Percentiles rank a stretch among this genome's conserved stretches.
Evolutionary conservation across 2,888 invertebrate species (phyloP).

Genomic region (Eurytoma adleriae): DNA sequence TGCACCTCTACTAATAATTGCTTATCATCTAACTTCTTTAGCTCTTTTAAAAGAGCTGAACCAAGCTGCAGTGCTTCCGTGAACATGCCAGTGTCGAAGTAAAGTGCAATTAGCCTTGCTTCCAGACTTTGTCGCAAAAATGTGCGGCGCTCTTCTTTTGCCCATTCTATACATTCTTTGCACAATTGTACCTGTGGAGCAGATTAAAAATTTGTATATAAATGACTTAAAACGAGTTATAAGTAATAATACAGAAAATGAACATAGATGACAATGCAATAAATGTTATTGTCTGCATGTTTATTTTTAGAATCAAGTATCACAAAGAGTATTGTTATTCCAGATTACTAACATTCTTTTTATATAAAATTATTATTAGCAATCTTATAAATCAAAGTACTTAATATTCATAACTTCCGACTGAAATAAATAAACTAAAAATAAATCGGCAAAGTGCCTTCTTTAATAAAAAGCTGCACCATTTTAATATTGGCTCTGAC

Average conservation of each 20-base stretch:
- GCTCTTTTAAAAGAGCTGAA: conserved; percentile 92
- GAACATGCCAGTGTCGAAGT: conserved; percentile 94
- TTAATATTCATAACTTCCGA: neutral
- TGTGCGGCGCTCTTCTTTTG: conserved; percentile 97
- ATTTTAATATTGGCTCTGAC: neutral
- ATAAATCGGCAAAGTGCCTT: neutral
- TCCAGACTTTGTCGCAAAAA: conserved; percentile 97
- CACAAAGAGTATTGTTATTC: neutral
- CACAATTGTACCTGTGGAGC: conserved; percentile 84
- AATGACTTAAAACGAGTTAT: neutral
- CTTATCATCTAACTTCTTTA: conserved; percentile 99
- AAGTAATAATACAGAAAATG: neutral
- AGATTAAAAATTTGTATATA: conserved; percentile 8
- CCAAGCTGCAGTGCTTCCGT: conserved; percentile 90
- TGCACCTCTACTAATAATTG: conserved; percentile 98
- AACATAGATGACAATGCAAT: neutral
- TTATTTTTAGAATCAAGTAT: conserved; percentile 22
- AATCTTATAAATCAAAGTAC: too few relatives aligned
- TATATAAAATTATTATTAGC: too few relatives aligned
- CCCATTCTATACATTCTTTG: conserved; percentile 99
- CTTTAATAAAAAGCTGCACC: neutral
- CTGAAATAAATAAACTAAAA: neutral
- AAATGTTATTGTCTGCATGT: neutral
- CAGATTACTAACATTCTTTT: neutral
- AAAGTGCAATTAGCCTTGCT: conserved; percentile 95